Percentiles rank a stretch among this genome's conserved stretches.
Evolutionary conservation across 1,140 invertebrate genomes (phyloP).

Genomic region (Schlechtendalia chinensis): DNA sequence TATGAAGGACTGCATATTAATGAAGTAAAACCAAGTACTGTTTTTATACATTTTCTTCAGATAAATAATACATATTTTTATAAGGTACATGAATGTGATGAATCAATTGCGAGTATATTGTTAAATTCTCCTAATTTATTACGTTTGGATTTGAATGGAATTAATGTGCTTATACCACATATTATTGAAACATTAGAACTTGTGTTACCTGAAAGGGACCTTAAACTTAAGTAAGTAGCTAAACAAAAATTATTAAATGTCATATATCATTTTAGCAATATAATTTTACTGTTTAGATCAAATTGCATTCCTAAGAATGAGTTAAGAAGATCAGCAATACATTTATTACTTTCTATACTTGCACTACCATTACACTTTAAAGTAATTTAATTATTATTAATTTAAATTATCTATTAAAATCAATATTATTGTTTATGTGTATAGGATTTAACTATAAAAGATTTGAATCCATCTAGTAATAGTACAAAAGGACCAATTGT

Average conservation of each 20-base stretch:
- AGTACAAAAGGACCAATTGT: conserved; percentile 12
- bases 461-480: conserved; percentile 58
- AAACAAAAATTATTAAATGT: neutral
- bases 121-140: conserved; percentile 78
- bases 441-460: conserved; percentile 72
- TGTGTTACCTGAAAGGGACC: conserved; percentile 76
- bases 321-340: conserved; percentile 83
- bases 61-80: neutral
- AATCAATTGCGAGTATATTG: conserved; percentile 75
- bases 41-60: conserved; percentile 5
- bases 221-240: conserved; percentile 58
- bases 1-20: conserved; percentile 78
- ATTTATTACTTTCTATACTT: conserved; percentile 83
- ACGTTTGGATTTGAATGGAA: conserved; percentile 88
- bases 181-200: conserved; percentile 86
- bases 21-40: conserved; percentile 56
- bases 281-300: conserved; percentile 18
- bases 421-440: conserved; percentile 48
- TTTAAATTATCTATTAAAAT: neutral
- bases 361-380: conserved; percentile 88
- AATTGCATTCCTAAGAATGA: conserved; percentile 69
- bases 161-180: conserved; percentile 84
- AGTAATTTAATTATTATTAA: conserved; percentile 57
- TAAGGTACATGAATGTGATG: conserved; percentile 65
- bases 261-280: conserved; percentile 19